Base-by-base conservation (phyloP, 1,140 invertebrate species). In the Belonocnema kinseyi region DNA sequence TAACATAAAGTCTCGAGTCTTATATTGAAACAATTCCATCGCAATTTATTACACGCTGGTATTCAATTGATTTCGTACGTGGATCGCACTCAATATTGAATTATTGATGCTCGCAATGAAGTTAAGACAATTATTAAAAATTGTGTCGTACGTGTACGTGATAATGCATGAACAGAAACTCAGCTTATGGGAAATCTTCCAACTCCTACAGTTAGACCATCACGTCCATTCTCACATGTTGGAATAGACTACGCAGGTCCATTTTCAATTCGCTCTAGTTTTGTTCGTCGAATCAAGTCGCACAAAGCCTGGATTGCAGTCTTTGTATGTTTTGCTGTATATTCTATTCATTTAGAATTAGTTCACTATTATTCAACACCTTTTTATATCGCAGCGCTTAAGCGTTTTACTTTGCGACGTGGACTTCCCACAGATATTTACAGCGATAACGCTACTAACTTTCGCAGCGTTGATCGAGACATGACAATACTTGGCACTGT, bases 161-260 rank as follows among this genome's bases (percentile, higher is more conserved):
- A 74, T 17, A 74, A 78, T n/a, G 77, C 79, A n/a, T 26, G 71
- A 71, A 54, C 79, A 17, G 82, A 10, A 75, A 90, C 56, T n/a
- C n/a, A n/a, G n/a, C n/a, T n/a, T n/a, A n/a, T n/a, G n/a, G n/a
- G n/a, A n/a, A n/a, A n/a, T n/a, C 74, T 92, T 70, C 91, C 90
- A 7, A 6, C 52, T 11, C 16, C 75, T 52, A 52, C 89, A 50
- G 73, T 86, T 1, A 85, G 61, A 0, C 77, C 80, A 7, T 50
- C 79, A 1, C 72, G 81, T 12, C 87, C 88, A 10, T 92, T 92
- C 79, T 80, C 78, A 51, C 75, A 87, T 19, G 80, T 78, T 4
- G 91, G 88, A 0, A 83, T 90, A 0, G 90, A 92, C n/a, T n/a
- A n/a, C n/a, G n/a, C n/a, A n/a, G n/a, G n/a, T n/a, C n/a, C n/a